phyloP scores from a whole-genome alignment of 2,797 vertebrate genomes.

The Manis pentadactyla region DNA sequence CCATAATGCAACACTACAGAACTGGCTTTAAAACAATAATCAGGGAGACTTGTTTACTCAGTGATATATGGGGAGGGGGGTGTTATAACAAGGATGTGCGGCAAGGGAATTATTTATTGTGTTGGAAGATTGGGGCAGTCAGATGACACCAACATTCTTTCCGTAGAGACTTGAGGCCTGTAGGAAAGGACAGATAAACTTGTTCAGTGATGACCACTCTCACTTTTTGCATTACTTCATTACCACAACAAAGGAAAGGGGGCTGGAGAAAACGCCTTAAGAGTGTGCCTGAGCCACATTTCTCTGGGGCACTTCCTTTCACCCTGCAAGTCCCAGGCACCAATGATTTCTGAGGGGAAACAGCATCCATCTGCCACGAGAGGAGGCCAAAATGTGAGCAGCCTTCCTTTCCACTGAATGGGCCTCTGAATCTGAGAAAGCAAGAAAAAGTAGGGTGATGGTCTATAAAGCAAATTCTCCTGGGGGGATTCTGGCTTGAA shows the following conservation, averaged over 20 bases:
- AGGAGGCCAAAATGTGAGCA: background rate
- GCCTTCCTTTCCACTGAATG: background rate
- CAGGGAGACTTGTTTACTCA: conserved; percentile 45
- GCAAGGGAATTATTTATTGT: background rate
- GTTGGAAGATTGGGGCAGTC: conserved; percentile 65
- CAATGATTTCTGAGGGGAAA: background rate
- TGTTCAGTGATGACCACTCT: background rate
- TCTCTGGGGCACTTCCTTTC: background rate
- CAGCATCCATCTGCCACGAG: background rate
- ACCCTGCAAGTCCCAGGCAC: background rate
- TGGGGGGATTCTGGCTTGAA: background rate
- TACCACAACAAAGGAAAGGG: background rate
- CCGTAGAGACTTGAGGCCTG: background rate
- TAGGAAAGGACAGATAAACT: background rate
- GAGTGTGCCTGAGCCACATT: background rate
- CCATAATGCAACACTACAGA: background rate
- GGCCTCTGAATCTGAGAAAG: background rate
- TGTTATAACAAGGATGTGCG: conserved; percentile 2
- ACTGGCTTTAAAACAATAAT: conserved; percentile 21
- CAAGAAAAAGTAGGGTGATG: background rate
- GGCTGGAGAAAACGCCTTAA: background rate
- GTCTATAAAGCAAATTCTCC: background rate
- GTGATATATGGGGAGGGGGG: background rate
- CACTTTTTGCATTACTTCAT: background rate
- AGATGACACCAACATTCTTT: background rate